Evolutionary conservation across 2,888 invertebrate species (phyloP), one percentile per base, ranked within the genome.

Genomic region (Parnassius apollo): DNA sequence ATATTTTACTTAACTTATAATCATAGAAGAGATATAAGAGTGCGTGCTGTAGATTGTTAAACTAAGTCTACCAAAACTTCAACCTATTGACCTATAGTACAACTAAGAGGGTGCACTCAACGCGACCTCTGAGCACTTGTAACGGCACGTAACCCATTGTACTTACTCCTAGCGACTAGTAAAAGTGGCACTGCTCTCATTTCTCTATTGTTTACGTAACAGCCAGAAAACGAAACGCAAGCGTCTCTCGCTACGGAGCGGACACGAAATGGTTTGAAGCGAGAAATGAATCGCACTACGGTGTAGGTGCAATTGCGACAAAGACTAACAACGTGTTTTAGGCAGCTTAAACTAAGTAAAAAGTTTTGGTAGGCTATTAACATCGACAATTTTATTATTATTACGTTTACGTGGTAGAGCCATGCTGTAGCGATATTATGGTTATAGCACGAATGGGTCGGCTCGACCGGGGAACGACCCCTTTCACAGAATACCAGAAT

Each of bases 121-220:
- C 11, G 11, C 51, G 51, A 25, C 51, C 51, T 51, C 51, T 25
- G 11, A 11, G 22, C 51, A 25, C 52, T 52, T 25, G 42, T 42
- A 50, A 50, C 50, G 13, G 49, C 2, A 49, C 49, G 49, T 49
- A 49, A 49, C 52, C 52, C 7, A 57, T 56, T 56, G 56, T 56
- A 35, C 35, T 22, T 44, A 61, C 50, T 45, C 51, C 45, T 11
- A 50, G 25, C 51, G 49, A n/a, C 57, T 50, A 46, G 61, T 61
- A 57, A 57, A 51, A 61, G 56, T 57, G 46, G 61, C 46, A 52
- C 56, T 57, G 61, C 48, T 62, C 62, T 62, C 62, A 57, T 62
- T 64, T 66, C 61, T 56, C 65, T 51, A 67, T 70, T 69, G 66
- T 69, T 68, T 69, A 67, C 67, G 69, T 66, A 71, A 71, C 62